Base-by-base conservation (phyloP, 2,888 invertebrate genomes). In the Pomacea canaliculata region DNA sequence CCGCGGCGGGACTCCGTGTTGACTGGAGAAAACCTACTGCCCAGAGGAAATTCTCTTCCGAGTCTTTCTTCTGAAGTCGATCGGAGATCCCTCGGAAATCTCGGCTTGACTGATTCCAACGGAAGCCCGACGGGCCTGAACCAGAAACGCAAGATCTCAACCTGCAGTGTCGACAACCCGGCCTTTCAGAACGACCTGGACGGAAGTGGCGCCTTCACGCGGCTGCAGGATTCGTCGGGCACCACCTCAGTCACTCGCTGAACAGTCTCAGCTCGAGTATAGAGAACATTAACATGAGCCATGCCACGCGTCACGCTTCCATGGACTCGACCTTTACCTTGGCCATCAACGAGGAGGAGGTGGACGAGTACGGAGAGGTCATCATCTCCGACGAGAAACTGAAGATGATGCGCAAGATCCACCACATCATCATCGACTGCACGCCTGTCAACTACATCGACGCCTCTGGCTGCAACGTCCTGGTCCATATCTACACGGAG, bases 351-450 rank as follows among this genome's bases (percentile, higher is more conserved):
- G 80, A 82, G 13, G 82, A 82, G 56, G 81, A 80, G 12, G 85
- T 86, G 59, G 85, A 85, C 2, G 86, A 86, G 27, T 85, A 85
- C 71, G 86, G 86, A 63, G 84, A 82, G 48, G 84, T 83, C 74
- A 77, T 84, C 18, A 80, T 86, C 19, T 83, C 83, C 2, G 86
- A 86, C 27, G 86, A 85, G 51, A 84, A 85, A 76, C 82, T 88
- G 46, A 76, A 82, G 75, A 80, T 76, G n/a, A 83, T 87, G 85
- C 81, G 85, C 68, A 83, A 82, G 80, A 83, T 85, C 59, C 87
- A 87, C 78, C 87, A 87, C 77, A 80, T 88, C 59, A 85, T 88
- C 70, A 74, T 88, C 68, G 88, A 88, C 79, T 85, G 85, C 76
- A 81, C 84, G 10, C 82, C 85, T 49, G 82, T 86, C 49, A 88